Base-by-base conservation (phyloP, 2,113 vertebrate genomes). In the Aspiorhynchus laticeps region DNA sequence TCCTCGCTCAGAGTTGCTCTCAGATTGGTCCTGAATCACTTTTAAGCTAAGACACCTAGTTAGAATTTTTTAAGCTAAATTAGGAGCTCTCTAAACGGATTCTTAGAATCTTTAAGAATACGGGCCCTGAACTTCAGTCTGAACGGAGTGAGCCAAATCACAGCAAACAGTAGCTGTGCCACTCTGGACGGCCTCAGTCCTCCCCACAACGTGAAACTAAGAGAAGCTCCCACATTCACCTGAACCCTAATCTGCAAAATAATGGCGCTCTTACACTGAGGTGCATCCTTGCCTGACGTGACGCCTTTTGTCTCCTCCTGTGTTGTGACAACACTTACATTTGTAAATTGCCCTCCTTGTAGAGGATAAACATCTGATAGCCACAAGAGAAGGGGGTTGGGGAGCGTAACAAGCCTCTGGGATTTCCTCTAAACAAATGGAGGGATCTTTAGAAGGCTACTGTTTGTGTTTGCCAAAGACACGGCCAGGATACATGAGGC, bases 311-410 rank as follows among this genome's bases (percentile, higher is more conserved):
- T 87, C 73, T 78, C 87, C 83, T 74, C 63, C 36, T 74, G 80
- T 83, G 79, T 86, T 87, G 84, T 86, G 83, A 88, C 88, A 90
- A 90, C 89, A 90, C 89, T 86, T 88, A 77, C 84, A 81, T 86
- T 89, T 81, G 88, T 89, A 85, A 88, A 88, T 81, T 74, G 88
- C 86, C 79, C 67, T 84, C 43, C 80, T 86, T 86, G 80, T 86
- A 76, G 43, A 78, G 83, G 86, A 61, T 85, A 86, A 89, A 88
- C 80, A 89, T 88, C 80, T 61, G 87, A 89, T 89, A 89, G 75
- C 88, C 84, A 84, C 84, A 59, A 31, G 87, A 86, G 84, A 85
- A 86, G 80, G 84, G 87, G 84, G 74, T 67, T 74, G 24, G 86
- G 71, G 84, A 85, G 43, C 9, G 59, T 51, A 71, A 85, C 77